Conservation (phyloP, 37 sponge, comb jelly and placozoan species). For the Amphimedon queenslandica region DNA sequence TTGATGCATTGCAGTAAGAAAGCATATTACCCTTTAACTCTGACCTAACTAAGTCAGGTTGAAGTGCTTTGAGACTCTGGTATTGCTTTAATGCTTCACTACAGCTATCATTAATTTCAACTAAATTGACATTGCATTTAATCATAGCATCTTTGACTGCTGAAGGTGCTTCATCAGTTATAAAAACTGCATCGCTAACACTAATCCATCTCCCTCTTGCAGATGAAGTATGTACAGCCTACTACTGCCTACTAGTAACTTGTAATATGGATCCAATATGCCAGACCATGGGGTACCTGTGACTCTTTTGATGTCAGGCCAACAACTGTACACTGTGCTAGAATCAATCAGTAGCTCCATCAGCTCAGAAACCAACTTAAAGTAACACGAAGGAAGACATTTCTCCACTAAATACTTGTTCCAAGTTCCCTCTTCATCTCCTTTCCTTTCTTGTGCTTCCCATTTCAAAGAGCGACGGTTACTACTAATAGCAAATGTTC, state of each 20-base stretch:
- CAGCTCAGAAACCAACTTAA: background rate
- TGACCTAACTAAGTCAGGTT: no score
- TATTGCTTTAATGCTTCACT: no score
- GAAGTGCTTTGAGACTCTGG: no score
- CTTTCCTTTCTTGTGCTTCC: conserved; percentile 10
- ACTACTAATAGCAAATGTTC: conserved; percentile 21
- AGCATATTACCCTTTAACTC: no score
- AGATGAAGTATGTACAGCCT: background rate
- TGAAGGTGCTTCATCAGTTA: background rate
- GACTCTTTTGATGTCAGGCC: conserved; percentile 5
- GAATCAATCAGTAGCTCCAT: background rate
- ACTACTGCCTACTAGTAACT: background rate
- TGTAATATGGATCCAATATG: background rate
- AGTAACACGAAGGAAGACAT: conserved; percentile 5
- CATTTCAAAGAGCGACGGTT: conserved; percentile 19
- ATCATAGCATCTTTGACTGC: background rate
- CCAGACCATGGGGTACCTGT: background rate
- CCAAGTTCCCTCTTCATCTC: conserved; percentile 12
- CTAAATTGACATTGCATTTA: background rate
- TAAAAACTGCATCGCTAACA: background rate
- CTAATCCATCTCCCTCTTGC: background rate
- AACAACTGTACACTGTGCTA: background rate
- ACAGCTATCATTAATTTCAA: no score
- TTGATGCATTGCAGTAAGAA: no score
- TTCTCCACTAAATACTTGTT: conserved; percentile 10